phyloP scores from a whole-genome alignment of 2,797 vertebrate genomes.

The Typhlichthys eigenmanni region DNA sequence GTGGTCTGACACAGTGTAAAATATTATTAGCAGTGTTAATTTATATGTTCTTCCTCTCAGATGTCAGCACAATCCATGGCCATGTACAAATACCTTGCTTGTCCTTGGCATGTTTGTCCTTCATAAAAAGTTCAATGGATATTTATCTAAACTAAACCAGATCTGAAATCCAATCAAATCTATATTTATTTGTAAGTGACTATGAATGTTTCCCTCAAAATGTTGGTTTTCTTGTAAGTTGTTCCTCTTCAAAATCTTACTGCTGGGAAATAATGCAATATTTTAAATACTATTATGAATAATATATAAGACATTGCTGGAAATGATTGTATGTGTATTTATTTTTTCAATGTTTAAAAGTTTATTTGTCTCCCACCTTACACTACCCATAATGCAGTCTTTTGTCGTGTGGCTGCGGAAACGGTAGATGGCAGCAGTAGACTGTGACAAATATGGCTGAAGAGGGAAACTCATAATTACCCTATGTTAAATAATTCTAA shows the following conservation, averaged over 20 bases:
- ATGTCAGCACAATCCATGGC: conserved; percentile 10
- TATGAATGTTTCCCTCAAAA: not conserved
- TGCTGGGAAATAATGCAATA: conserved; percentile 37
- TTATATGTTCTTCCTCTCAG: conserved; percentile 3
- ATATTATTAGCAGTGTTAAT: not conserved
- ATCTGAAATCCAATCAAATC: conserved; percentile 4
- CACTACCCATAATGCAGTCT: not conserved
- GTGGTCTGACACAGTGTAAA: not conserved
- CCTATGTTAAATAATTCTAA: not conserved
- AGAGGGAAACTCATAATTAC: not conserved
- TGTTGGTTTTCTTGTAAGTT: conserved; percentile 1
- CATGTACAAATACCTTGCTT: conserved; percentile 20
- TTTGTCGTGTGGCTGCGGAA: conserved; percentile 4
- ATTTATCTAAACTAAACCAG: conserved; percentile 14
- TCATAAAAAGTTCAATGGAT: conserved; percentile 4
- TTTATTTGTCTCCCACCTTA: conserved; percentile 42
- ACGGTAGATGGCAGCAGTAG: conserved; percentile 50
- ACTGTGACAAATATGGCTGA: conserved; percentile 1
- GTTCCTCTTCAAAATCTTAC: conserved; percentile 4
- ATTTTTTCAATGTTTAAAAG: conserved; percentile 34
- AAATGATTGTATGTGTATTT: conserved; percentile 29
- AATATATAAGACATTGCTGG: conserved; percentile 24
- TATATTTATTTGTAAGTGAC: conserved; percentile 9
- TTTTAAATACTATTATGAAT: conserved; percentile 10
- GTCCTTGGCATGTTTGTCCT: conserved; percentile 13